Evolutionary conservation across 2,888 invertebrate genomes (phyloP).

Genomic region (Luffia ferchaultella): DNA sequence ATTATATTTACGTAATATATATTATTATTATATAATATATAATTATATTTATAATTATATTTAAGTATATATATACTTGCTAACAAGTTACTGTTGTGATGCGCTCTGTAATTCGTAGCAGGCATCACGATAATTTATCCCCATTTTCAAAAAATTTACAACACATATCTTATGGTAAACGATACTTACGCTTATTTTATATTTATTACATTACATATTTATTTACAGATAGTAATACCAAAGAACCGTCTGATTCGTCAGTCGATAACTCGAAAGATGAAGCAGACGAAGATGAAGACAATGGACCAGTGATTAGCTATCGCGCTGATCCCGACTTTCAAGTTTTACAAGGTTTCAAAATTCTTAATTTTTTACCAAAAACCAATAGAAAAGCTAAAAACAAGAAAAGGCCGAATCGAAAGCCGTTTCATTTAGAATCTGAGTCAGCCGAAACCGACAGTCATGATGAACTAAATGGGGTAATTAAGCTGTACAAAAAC

Average conservation of each 20-base stretch:
- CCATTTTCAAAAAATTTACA: no score
- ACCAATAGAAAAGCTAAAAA: slow-evolving; percentile 26
- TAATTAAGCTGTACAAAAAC: slow-evolving; percentile 11
- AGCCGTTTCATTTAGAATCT: slow-evolving; percentile 17
- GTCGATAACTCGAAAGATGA: slow-evolving; percentile 2
- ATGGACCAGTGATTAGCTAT: slow-evolving; percentile 38
- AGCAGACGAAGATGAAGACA: slow-evolving; percentile 26
- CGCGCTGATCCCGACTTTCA: slow-evolving; percentile 48
- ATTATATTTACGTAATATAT: no score
- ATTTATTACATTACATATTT: no score
- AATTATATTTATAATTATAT: no score
- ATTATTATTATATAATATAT: no score
- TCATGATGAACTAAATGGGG: slow-evolving; percentile 21
- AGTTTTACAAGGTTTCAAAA: slow-evolving; percentile 46
- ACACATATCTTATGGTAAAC: no score
- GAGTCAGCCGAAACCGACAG: slow-evolving; percentile 19
- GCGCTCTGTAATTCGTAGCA: no score
- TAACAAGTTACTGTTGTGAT: no score
- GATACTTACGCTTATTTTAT: no score
- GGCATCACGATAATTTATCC: no score
- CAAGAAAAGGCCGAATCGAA: slow-evolving; percentile 23
- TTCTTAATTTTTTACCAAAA: slow-evolving; percentile 35
- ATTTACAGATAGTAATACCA: no score
- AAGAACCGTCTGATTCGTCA: neutral
- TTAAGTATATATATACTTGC: no score